Base-by-base conservation (phyloP, 2,113 vertebrate genomes). In the Drymodes brunneopygia region DNA sequence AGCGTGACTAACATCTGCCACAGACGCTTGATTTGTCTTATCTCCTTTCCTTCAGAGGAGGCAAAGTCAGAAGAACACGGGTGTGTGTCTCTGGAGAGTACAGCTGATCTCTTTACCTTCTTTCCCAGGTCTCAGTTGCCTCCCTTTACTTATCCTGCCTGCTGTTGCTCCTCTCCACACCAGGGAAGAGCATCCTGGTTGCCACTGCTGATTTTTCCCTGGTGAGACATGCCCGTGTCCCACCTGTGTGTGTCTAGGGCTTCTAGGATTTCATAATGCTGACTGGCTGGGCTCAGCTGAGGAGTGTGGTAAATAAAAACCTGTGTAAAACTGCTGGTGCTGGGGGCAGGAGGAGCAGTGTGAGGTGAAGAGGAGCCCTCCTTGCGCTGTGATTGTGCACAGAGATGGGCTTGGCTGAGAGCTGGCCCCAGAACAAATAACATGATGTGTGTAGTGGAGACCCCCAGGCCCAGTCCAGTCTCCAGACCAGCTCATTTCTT, bases 1-100 rank as follows among this genome's bases (percentile, higher is more conserved):
- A 86, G 75, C 25, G 19, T 96, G 95, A 94, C 92, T 95, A 94
- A 96, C 94, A 96, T 93, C 93, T 96, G 88, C 57, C 90, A 94
- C 72, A 89, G 75, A 40, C 56, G 66, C 88, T 95, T 95, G 71
- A 90, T 92, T 92, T 91, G 71, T 88, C 93, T 82, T 95, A 66
- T 51, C 90, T 92, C 71, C 75, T 93, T 86, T 75, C 54, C 64
- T 85, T 94, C 11, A 25, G 40, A 81, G 77, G 77, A 94, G 79
- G 81, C 64, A 74, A 83, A 96, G 62, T 91, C 83, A 88, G 86
- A 93, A 71, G 53, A 90, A 81, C 24, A 61, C 1, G 11, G 71
- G 38, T 71, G 38, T 80, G 35, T 4, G 3, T 91, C 93, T 85
- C 87, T 73, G 50, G 70, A 80, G 81, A 91, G 36, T 27, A 66